Base-by-base conservation (phyloP, 2,113 vertebrate species). In the Oreochromis niloticus region DNA sequence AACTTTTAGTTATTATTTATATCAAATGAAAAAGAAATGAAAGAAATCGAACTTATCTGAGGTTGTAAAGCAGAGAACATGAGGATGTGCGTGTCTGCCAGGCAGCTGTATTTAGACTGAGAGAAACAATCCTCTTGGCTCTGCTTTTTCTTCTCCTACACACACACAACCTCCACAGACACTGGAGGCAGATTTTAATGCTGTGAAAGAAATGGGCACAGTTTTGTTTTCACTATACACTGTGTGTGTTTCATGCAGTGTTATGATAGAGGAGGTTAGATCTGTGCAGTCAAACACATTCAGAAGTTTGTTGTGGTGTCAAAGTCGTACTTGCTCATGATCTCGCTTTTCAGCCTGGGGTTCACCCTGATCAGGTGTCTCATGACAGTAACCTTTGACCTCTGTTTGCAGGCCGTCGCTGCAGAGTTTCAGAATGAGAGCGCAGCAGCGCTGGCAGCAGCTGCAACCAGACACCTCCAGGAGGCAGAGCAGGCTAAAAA, bases 361-460 rank as follows among this genome's bases (percentile, higher is more conserved):
- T 81, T 12, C 24, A 3, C 30, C 2, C 16, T 61, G 17, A 63
- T 8, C 24, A 19, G 12, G 22, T 80, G 17, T 32, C 13, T 56
- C 41, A 0, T 48, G 56, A 52, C 14, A 11, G 7, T 83, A 1
- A 84, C n/a, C 57, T 32, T 54, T 87, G 63, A 86, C 59, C 66
- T 71, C 59, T 48, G 3, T 19, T 24, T 78, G 13, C 92, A 99
- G 99, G 98, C 98, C 9, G 98, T 99, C 80, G 98, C 98, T 91
- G 97, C 97, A 79, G 99, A 99, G 94, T 99, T 99, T 95, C 98
- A 99, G 95, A 99, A 98, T 1, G 99, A 99, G 94, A 99, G 99
- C 10, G 98, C 98, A 8, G 97, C 96, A 4, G 99, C 99, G 24
- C 93, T 99, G 94, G 98, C 98, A 54, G 98, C 98, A 1, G 98